Base-by-base conservation (phyloP, 2,113 vertebrate genomes). In the Mesocricetus auratus region DNA sequence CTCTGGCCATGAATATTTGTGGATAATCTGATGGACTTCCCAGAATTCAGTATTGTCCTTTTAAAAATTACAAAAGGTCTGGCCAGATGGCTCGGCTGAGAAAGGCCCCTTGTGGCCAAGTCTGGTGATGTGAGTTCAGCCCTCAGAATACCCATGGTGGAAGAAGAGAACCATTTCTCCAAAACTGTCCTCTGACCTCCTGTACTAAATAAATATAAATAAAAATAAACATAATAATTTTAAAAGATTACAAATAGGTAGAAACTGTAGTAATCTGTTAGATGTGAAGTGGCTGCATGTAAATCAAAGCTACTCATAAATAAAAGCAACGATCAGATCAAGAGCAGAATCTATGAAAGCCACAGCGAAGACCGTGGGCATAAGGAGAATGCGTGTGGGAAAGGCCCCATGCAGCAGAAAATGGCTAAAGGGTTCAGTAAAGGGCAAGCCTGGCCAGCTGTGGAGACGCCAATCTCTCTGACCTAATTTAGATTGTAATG, bases 21-120 rank as follows among this genome's bases (percentile, higher is more conserved):
- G n/a, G 83, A 79, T 64, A 21, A 92, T 53, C 42, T 83, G 56
- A 95, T 68, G 69, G 90, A 79, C 66, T 83, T 31, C 47, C 79
- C 83, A 22, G 47, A 64, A 69, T 42, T 15, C 22, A 53, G 62
- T 60, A 24, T 31, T 73, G 16, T 11, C 26, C 26, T 58, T 12
- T 73, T 10, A n/a, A 87, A 87, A 69, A 69, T 69, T 36, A 9
- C 45, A 69, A 45, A 66, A 2, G 42, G 83, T 39, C 62, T 4
- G 3, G 60, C 42, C 29, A 45, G 39, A 12, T 64, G 42, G 26
- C 26, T 85, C 42, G 31, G 60, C 60, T 33, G 10, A 39, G 45
- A 33, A 85, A 85, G 29, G 42, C 10, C 4, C 39, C 19, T 16
- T 50, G 45, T 21, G 31, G 45, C 45, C 19, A 50, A 50, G 10